Evolutionary conservation across 1,140 invertebrate species (phyloP).

Genomic region (Hydropsyche tenuis): DNA sequence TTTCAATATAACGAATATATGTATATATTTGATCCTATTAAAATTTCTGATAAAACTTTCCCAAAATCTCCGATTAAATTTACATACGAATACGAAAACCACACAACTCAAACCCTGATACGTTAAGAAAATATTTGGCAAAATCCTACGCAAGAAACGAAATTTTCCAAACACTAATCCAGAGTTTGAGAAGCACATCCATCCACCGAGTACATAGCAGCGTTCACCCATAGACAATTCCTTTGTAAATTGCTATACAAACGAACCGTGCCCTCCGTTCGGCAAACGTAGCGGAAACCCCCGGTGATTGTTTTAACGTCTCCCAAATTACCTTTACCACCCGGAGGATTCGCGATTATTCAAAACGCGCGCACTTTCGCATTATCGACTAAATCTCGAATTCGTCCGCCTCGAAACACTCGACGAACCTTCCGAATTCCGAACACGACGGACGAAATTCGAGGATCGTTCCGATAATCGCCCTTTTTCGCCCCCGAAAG

Average conservation of each 20-base stretch:
- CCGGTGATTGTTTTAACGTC: slow-evolving; percentile 24
- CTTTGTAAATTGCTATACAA: slow-evolving; percentile 28
- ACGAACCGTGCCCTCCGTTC: slow-evolving; percentile 18
- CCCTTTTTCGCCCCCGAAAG: background rate
- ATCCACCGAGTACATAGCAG: background rate
- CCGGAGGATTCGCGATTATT: background rate
- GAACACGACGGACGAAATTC: background rate
- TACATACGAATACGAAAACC: too few species aligned
- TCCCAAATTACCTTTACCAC: slow-evolving; percentile 5
- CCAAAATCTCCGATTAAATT: too few species aligned
- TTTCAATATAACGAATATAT: too few species aligned
- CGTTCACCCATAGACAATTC: slow-evolving; percentile 1
- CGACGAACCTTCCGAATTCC: background rate
- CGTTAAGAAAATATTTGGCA: too few species aligned
- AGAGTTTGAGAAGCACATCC: background rate
- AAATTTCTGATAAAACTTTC: too few species aligned
- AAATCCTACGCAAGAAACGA: too few species aligned
- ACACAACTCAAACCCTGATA: too few species aligned
- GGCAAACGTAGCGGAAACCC: slow-evolving; percentile 24
- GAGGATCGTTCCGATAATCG: background rate
- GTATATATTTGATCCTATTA: too few species aligned
- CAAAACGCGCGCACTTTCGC: slow-evolving; percentile 6
- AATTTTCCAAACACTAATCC: background rate
- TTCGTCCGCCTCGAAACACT: background rate
- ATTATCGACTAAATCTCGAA: slow-evolving; percentile 11